Evolutionary conservation across 2,888 invertebrate genomes (phyloP).

Genomic region (Eristalis arbustorum): DNA sequence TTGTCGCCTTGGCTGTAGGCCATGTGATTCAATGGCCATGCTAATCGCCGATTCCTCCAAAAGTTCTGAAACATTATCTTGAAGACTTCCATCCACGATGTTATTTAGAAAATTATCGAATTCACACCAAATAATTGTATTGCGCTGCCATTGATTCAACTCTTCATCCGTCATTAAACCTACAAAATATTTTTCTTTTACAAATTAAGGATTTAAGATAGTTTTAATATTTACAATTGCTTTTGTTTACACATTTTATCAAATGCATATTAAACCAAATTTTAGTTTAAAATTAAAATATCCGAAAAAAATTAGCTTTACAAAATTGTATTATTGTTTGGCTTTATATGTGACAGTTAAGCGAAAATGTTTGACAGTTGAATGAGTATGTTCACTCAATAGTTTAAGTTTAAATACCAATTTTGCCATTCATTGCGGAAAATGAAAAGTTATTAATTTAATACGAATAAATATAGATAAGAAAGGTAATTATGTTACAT

Average conservation of each 20-base stretch:
- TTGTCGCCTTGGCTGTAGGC: slow-evolving; percentile 45
- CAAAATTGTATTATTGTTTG: neutral
- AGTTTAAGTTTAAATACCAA: no score
- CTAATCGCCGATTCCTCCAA: slow-evolving; percentile 72
- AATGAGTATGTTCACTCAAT: no score
- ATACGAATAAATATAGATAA: no score
- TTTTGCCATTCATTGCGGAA: no score
- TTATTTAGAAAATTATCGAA: slow-evolving; percentile 74
- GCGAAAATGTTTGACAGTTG: no score
- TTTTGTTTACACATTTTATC: slow-evolving; percentile 1
- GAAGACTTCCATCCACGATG: slow-evolving; percentile 62
- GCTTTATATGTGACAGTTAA: no score
- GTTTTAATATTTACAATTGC: neutral
- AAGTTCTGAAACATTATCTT: slow-evolving; percentile 21
- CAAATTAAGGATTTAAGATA: neutral
- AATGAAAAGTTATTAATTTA: no score
- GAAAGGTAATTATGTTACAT: no score
- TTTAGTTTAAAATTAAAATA: neutral
- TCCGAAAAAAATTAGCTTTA: neutral
- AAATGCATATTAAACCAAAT: slow-evolving; percentile 21
- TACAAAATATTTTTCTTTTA: slow-evolving; percentile 32
- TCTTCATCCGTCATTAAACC: slow-evolving; percentile 74
- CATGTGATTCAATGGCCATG: slow-evolving; percentile 72
- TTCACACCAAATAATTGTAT: slow-evolving; percentile 73
- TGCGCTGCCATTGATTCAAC: slow-evolving; percentile 73